A percentile compares a stretch with the other conserved stretches of the same genome.
Conservation (phyloP, 2,113 vertebrate genomes). For the Cathartes aura region DNA sequence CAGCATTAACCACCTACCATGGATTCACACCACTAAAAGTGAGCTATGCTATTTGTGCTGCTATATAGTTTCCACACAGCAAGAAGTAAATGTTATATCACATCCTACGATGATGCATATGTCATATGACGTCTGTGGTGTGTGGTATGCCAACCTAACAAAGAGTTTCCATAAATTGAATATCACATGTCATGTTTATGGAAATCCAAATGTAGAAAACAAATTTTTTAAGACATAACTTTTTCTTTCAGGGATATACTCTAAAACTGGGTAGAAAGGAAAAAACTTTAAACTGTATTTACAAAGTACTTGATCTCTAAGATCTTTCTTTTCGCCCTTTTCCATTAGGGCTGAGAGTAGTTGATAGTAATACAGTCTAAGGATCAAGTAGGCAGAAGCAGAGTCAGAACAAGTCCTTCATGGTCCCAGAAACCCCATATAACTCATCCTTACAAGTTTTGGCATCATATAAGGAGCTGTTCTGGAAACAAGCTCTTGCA, state of each 20-base stretch:
- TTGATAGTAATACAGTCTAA: not conserved
- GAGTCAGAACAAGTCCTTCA: not conserved
- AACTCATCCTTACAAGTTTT: not conserved
- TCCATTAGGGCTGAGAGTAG: not conserved
- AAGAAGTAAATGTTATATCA: not conserved
- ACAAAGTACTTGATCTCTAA: not conserved
- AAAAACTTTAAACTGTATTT: not conserved
- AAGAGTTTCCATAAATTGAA: not conserved
- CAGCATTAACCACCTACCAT: not conserved
- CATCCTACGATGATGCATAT: not conserved
- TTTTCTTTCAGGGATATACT: not conserved
- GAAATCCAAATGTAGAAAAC: not conserved
- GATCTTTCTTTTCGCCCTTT: not conserved
- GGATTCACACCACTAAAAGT: not conserved
- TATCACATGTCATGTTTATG: not conserved
- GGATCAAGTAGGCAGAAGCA: not conserved
- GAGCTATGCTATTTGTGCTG: not conserved
- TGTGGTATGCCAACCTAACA: not conserved
- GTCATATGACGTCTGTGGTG: not conserved
- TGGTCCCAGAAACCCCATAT: not conserved
- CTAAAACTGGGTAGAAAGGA: not conserved
- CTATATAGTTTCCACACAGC: not conserved
- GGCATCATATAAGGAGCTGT: not conserved
- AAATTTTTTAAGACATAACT: not conserved
- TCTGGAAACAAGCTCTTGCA: not conserved